Conservation (phyloP, 2,888 invertebrate genomes). For the Hydraecia micacea region DNA sequence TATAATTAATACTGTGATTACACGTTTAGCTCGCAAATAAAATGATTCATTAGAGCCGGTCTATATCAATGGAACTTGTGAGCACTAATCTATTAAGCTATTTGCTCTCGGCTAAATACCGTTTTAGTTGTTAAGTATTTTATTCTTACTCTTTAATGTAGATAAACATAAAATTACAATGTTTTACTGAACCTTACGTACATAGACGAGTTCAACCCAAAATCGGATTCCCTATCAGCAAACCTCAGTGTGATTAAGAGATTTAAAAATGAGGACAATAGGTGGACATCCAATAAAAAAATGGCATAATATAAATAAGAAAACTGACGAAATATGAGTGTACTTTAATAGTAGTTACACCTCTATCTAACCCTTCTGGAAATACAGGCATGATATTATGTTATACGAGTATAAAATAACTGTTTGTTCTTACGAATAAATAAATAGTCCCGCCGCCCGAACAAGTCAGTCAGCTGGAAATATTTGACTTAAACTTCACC, state of each 20-base stretch:
- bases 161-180: background rate
- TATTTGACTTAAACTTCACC: conserved; percentile 38
- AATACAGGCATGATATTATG: background rate
- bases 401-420: too few relatives aligned
- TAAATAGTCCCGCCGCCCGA: background rate
- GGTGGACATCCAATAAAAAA: background rate
- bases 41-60: conserved; percentile 28
- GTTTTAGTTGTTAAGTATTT: background rate
- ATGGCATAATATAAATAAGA: background rate
- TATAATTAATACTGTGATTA: conserved; percentile 31
- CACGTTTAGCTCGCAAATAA: conserved; percentile 31
- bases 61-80: conserved; percentile 24
- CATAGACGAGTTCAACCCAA: too few relatives aligned
- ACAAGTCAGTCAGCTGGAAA: conserved; percentile 40
- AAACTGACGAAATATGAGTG: too few relatives aligned
- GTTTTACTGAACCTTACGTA: background rate
- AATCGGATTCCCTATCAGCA: background rate
- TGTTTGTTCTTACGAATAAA: conserved; percentile 9
- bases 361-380: background rate
- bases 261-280: background rate
- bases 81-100: conserved; percentile 14
- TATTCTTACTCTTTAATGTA: background rate
- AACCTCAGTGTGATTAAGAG: too few relatives aligned
- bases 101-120: background rate
- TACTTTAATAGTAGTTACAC: too few relatives aligned